Evolutionary conservation across 2,113 vertebrate species (phyloP), one percentile per base, ranked within the genome.

Genomic region (Pelmatolapia mariae): DNA sequence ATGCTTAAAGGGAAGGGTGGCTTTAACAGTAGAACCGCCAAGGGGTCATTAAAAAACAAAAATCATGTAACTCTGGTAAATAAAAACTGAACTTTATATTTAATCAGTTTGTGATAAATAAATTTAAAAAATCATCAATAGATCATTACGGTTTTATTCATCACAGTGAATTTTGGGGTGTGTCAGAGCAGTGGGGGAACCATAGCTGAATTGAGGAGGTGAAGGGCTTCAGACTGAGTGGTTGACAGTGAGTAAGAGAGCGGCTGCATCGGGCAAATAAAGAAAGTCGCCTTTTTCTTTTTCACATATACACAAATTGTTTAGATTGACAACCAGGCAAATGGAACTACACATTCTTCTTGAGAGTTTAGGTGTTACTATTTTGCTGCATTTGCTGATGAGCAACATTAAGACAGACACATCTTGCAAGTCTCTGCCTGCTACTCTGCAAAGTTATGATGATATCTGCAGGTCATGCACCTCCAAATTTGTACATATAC

Each of bases 401-500:
- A 71, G 36, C 12, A 24, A 24, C 36, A 9, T 24, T 71, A 22
- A 71, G n/a, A 68, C 1, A 68, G 66, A 43, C n/a, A 71, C 19
- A 43, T 71, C 12, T 40, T 43, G n/a, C n/a, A 71, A 43, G n/a
- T 71, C 36, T 43, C 66, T 71, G 36, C 36, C 61, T 38, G 18
- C 33, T 38, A 68, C 19, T 22, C 33, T 38, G 61, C 18, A 38
- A 5, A 71, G 10, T 22, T 24, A 15, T 24, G 36, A 13, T 5
- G 22, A 10, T 26, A 18, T 29, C 40, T 47, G 9, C 1, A 24
- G 24, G 22, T 29, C 71, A 29, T 47, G 24, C 24, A 45, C 0
- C 13, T 76, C 24, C 29, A 29, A 76, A 78, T 19, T 3, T 31
- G 18, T 16, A 80, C 5, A 33, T 33, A 36, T 12, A 97, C 97